Conservation (phyloP, 2,113 vertebrate species). For the Gambusia affinis region DNA sequence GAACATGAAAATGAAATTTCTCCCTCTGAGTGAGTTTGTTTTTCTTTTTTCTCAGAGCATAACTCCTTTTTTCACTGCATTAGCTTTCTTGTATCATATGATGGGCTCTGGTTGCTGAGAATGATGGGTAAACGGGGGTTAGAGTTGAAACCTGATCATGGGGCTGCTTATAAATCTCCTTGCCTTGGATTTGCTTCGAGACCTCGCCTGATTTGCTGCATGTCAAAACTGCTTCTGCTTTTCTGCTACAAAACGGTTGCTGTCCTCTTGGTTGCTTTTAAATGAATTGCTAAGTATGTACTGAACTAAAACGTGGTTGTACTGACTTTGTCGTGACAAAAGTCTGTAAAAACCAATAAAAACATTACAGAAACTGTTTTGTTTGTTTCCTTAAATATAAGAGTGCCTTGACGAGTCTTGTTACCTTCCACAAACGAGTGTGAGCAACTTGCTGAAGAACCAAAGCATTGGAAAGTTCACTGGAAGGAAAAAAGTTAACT, state of each 20-base stretch:
- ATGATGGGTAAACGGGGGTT: conserved; percentile 21
- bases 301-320: conserved; percentile 69
- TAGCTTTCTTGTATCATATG: conserved; percentile 52
- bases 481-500: too few relatives aligned
- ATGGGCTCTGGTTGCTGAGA: conserved; percentile 22
- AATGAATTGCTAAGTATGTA: conserved; percentile 60
- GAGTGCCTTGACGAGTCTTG: too few relatives aligned
- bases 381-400: neutral
- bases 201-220: conserved; percentile 70
- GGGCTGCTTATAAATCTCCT: conserved; percentile 31
- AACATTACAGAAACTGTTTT: conserved; percentile 6
- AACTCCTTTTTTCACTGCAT: conserved; percentile 27
- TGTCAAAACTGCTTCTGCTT: conserved; percentile 76
- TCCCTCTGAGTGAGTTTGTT: conserved; percentile 25
- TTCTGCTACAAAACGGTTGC: conserved; percentile 63
- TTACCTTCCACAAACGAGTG: too few relatives aligned
- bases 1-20: conserved; percentile 40
- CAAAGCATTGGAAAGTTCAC: too few relatives aligned
- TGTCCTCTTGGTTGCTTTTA: conserved; percentile 72
- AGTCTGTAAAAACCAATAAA: conserved; percentile 76
- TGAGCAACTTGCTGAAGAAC: too few relatives aligned
- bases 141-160: conserved; percentile 41
- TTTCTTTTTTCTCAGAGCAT: conserved; percentile 20
- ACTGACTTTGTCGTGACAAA: conserved; percentile 82
- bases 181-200: conserved; percentile 57